Evolutionary conservation across 2,113 vertebrate genomes (phyloP).

Genomic region (Eolophus roseicapilla): DNA sequence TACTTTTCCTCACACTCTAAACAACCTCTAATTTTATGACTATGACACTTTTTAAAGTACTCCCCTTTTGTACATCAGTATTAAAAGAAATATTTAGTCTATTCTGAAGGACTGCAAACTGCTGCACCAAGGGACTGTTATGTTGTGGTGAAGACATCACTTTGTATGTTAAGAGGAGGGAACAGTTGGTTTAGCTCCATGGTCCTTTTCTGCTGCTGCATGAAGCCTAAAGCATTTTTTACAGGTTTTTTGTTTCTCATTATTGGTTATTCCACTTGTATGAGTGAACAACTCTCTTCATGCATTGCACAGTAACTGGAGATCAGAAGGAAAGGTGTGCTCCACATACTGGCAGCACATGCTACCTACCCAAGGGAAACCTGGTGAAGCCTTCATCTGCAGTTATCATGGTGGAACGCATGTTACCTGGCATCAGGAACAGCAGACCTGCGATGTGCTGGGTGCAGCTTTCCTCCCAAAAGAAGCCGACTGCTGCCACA

Average conservation of each 20-base stretch:
- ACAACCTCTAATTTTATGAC: neutral
- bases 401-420: neutral
- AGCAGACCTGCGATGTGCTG: constrained; percentile 85
- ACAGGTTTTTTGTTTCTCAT: neutral
- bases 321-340: neutral
- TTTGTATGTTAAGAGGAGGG: neutral
- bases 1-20: neutral
- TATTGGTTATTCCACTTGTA: neutral
- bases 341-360: neutral
- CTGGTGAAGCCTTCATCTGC: neutral
- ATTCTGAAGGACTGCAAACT: neutral
- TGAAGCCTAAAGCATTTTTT: neutral
- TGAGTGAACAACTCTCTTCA: neutral
- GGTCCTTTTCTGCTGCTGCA: neutral
- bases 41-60: neutral
- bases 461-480: constrained; percentile 87
- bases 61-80: neutral
- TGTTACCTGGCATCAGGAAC: constrained; percentile 82
- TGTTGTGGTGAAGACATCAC: neutral
- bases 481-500: constrained; percentile 80
- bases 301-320: neutral
- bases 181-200: neutral
- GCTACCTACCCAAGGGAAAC: neutral
- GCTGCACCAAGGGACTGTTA: neutral
- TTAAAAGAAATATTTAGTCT: neutral